Evolutionary conservation across 37 sponge, comb jelly and placozoan genomes (phyloP).

Genomic region (Geodia barretti): DNA sequence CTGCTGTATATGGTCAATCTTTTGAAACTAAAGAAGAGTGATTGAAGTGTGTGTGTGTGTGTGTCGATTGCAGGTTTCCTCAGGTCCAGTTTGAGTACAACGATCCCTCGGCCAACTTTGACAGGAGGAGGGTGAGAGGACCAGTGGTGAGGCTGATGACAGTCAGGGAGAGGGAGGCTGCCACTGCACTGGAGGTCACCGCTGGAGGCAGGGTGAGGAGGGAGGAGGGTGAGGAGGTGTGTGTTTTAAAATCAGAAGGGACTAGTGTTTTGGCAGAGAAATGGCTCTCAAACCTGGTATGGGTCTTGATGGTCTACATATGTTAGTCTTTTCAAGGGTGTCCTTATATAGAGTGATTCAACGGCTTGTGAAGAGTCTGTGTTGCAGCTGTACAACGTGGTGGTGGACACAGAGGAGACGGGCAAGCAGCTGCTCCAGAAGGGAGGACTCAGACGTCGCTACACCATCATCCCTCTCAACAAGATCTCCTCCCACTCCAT

Average conservation of each 20-base stretch:
- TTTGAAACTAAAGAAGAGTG: background rate
- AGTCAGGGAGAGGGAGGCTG: conserved; percentile 63
- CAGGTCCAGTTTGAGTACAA: conserved; percentile 88
- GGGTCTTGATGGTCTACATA: too few species aligned
- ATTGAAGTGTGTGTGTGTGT: too few species aligned
- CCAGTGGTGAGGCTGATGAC: conserved; percentile 85
- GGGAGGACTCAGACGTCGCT: conserved; percentile 80
- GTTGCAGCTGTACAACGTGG: conserved; percentile 88
- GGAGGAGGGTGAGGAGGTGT: background rate
- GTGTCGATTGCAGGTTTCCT: conserved; percentile 70
- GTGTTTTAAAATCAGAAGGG: too few species aligned
- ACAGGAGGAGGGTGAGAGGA: conserved; percentile 81
- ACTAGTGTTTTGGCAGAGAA: too few species aligned
- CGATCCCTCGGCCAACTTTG: conserved; percentile 68
- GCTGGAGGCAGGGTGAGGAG: conserved; percentile 87
- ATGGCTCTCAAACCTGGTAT: too few species aligned
- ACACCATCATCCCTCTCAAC: conserved; percentile 96
- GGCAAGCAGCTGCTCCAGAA: conserved; percentile 87
- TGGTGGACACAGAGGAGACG: conserved; percentile 94
- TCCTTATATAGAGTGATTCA: background rate
- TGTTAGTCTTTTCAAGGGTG: too few species aligned
- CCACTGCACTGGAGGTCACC: conserved; percentile 94
- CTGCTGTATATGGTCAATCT: too few species aligned
- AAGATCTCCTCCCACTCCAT: conserved; percentile 79
- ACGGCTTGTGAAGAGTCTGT: too few species aligned